Percentiles rank a stretch among this genome's conserved stretches.
Evolutionary conservation across 2,888 invertebrate species (phyloP).

Genomic region (Rhamphomyia laevipes): DNA sequence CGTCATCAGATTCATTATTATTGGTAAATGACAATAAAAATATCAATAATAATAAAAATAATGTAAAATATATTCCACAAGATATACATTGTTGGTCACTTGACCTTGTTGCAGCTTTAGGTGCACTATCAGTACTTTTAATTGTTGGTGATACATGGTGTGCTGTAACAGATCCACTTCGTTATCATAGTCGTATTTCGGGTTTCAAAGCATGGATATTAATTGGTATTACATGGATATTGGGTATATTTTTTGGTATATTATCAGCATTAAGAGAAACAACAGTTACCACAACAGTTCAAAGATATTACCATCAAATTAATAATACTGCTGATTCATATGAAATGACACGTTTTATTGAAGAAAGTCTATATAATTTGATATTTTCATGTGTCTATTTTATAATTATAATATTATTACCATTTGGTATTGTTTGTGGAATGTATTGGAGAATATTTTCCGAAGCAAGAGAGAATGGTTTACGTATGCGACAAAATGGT

Average conservation of each 20-base stretch:
- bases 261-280: constrained; percentile 33
- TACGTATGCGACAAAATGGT: constrained; percentile 37
- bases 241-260: constrained; percentile 34
- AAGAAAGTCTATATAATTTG: constrained; percentile 20
- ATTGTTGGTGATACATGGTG: constrained; percentile 45
- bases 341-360: neutral
- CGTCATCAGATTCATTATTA: neutral
- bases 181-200: constrained; percentile 43
- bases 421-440: constrained; percentile 36
- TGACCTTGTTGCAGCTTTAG: constrained; percentile 34
- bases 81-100: constrained; percentile 32
- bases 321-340: neutral
- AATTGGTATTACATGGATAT: constrained; percentile 35
- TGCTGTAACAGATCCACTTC: constrained; percentile 47
- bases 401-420: constrained; percentile 34
- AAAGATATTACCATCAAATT: neutral
- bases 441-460: constrained; percentile 39
- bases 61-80: neutral
- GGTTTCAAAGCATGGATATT: constrained; percentile 36
- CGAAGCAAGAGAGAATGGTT: constrained; percentile 36
- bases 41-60: neutral
- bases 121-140: constrained; percentile 33
- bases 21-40: neutral
- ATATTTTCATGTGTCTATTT: constrained; percentile 33
- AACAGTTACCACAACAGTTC: neutral